Percentiles rank a stretch among this genome's conserved stretches.
phyloP scores from a whole-genome alignment of 2,888 invertebrate species.

The Chrysopilus asiliformis region DNA sequence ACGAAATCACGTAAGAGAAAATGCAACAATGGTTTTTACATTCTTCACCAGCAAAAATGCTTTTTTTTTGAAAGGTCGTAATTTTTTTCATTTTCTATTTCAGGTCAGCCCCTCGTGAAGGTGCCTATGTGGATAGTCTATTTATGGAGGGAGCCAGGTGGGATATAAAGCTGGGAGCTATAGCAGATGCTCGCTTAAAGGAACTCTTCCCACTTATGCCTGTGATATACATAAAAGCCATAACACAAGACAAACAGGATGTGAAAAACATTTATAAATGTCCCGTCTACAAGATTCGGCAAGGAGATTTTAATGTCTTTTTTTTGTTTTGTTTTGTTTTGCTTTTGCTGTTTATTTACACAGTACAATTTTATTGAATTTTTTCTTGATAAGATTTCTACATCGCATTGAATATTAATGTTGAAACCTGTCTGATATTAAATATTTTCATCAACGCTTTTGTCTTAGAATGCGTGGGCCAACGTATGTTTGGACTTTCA shows the following conservation, averaged over 20 bases:
- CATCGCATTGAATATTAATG: too few relatives aligned
- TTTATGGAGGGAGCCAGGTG: conserved; percentile 92
- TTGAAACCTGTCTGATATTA: too few relatives aligned
- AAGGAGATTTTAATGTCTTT: conserved; percentile 12
- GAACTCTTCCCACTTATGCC: conserved; percentile 86
- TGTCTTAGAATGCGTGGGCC: conserved; percentile 56
- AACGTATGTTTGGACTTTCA: conserved; percentile 91
- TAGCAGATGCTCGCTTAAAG: conserved; percentile 74
- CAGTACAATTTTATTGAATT: too few relatives aligned
- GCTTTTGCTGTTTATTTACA: too few relatives aligned
- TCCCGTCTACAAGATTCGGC: conserved; percentile 82
- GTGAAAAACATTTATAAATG: conserved; percentile 78
- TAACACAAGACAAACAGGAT: conserved; percentile 82
- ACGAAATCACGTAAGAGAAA: conserved; percentile 58
- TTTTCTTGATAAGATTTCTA: too few relatives aligned
- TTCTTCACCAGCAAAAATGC: not conserved
- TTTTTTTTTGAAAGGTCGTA: not conserved
- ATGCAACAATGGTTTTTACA: not conserved
- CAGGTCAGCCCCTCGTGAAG: conserved; percentile 74
- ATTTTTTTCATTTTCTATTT: conserved; percentile 4
- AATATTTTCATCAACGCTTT: not conserved
- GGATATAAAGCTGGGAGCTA: conserved; percentile 65
- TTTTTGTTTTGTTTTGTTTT: not conserved
- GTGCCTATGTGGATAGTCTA: conserved; percentile 78
- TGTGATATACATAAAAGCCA: conserved; percentile 74